Conservation (phyloP, 1,140 invertebrate species). For the Oedothorax gibbosus region DNA sequence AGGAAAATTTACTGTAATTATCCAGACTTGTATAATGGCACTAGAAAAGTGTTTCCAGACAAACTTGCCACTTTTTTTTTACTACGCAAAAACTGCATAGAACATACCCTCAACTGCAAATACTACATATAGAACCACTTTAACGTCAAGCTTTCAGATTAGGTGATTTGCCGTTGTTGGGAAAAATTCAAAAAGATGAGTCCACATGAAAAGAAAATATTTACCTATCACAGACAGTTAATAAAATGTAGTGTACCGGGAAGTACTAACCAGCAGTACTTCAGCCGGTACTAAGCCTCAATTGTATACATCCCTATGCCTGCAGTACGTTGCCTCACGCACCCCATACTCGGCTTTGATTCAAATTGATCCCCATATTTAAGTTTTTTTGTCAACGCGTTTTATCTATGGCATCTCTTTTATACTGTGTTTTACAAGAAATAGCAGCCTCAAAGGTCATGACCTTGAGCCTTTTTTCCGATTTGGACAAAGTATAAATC, state of each 20-base stretch:
- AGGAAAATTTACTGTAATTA: neutral
- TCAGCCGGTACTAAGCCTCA: conserved; percentile 55
- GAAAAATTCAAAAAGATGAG: conserved; percentile 10
- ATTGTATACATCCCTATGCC: conserved; percentile 24
- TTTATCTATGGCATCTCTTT: too few relatives aligned
- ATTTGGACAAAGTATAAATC: too few relatives aligned
- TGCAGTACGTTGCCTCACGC: conserved; percentile 31
- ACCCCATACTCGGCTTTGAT: conserved; percentile 21
- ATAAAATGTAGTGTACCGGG: conserved; percentile 33
- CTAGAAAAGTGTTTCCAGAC: conserved; percentile 14
- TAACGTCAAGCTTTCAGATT: conserved; percentile 37
- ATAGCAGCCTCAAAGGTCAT: too few relatives aligned
- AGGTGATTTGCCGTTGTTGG: conserved; percentile 17
- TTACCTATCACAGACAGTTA: conserved; percentile 59
- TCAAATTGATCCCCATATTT: too few relatives aligned
- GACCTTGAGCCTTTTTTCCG: too few relatives aligned
- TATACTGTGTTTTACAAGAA: too few relatives aligned
- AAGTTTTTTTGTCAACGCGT: too few relatives aligned
- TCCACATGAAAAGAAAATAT: conserved; percentile 1
- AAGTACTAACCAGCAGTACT: conserved; percentile 48
- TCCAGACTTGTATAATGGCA: conserved; percentile 20
- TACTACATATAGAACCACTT: conserved; percentile 23
- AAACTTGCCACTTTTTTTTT: conserved; percentile 34
- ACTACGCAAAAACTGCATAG: conserved; percentile 11
- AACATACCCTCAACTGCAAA: conserved; percentile 7